Evolutionary conservation across 2,113 vertebrate species (phyloP), one percentile per base, ranked within the genome.

Genomic region (Carassius gibelio): DNA sequence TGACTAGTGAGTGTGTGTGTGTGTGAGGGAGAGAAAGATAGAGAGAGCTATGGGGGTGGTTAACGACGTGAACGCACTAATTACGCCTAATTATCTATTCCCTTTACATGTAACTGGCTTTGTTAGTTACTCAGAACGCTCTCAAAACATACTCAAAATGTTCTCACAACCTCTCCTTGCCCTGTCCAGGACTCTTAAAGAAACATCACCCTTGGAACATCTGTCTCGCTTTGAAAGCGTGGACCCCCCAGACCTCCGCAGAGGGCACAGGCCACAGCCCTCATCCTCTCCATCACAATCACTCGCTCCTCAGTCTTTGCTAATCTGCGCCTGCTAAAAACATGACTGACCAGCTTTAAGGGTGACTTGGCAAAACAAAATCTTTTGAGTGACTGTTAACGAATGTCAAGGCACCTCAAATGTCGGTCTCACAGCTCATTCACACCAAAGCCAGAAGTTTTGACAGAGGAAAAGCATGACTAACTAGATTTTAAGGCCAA

Each of bases 61-160:
- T 96, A 96, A 98, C 96, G 96, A 99, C 98, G 97, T 97, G 96
- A 97, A 97, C 96, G 95, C 96, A 72, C 97, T 99, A 99, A 99
- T 99, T 99, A 98, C 95, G 94, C 95, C 97, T 98, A 98, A 99
- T 99, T 98, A 99, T 99, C 97, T 98, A 96, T 97, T 97, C 97
- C 96, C 96, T 95, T 96, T 97, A 93, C 90, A 84, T 96, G 95
- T 93, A 96, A 95, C 95, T 92, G 94, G 95, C 96, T 96, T 94
- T 92, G 88, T 93, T 96, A 95, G 96, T 95, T 95, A 92, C 94
- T 94, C 93, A 93, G 95, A 94, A 94, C 92, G 95, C 98, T 99
- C 97, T 98, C 95, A 96, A 94, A 96, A 94, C 87, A 52, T 83
- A 83, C 71, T 64, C 93, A 92, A 93, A 94, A 94, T 91, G 96